Conservation (phyloP, 2,113 vertebrate genomes). For the Lichenostomus cassidix region DNA sequence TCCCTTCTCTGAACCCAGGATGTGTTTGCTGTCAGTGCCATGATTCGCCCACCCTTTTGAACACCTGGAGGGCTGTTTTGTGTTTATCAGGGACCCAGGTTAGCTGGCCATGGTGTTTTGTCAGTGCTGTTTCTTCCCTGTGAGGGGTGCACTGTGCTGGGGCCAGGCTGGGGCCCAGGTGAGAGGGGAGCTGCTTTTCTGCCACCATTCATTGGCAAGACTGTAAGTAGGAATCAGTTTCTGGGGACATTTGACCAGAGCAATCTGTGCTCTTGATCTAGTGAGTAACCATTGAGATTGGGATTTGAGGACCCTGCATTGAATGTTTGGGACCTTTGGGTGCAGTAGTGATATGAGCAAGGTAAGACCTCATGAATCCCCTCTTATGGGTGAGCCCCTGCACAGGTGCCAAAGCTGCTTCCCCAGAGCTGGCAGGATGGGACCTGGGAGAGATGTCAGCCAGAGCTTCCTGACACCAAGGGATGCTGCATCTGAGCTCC, state of each 20-base stretch:
- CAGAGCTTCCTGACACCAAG: background rate
- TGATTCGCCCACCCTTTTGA: background rate
- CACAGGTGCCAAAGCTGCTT: background rate
- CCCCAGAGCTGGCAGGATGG: background rate
- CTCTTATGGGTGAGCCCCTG: background rate
- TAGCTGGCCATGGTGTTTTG: background rate
- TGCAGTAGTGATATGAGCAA: background rate
- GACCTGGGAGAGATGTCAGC: rapidly evolving
- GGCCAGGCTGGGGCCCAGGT: background rate
- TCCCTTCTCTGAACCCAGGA: background rate
- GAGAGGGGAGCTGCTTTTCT: background rate
- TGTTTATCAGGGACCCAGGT: background rate
- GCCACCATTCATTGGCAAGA: background rate
- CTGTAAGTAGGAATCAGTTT: background rate
- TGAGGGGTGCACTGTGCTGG: rapidly evolving
- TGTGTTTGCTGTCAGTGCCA: background rate
- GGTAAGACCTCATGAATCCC: background rate
- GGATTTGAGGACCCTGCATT: background rate
- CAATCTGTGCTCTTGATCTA: background rate
- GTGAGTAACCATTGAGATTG: background rate
- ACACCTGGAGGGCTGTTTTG: background rate
- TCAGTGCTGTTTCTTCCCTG: rapidly evolving
- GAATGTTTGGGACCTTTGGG: background rate
- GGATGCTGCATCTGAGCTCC: background rate
- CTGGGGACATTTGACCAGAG: background rate